A percentile compares a stretch with the other conserved stretches of the same genome.
Evolutionary conservation across 2,888 invertebrate species (phyloP).

Genomic region (Drosophila macrospina): DNA sequence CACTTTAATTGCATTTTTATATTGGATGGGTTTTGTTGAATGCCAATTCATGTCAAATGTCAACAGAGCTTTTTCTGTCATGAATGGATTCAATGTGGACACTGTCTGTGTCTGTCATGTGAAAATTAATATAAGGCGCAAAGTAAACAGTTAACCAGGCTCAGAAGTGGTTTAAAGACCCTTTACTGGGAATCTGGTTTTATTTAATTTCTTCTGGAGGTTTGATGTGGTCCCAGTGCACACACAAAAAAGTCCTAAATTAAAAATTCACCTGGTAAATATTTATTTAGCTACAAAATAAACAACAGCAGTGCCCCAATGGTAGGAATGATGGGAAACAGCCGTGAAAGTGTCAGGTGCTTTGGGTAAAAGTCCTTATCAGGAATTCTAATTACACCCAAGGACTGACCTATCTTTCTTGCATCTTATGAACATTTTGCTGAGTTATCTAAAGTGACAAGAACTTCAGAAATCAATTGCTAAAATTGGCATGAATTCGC

Average conservation of each 20-base stretch:
- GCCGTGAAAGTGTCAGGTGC: slow-evolving; percentile 1
- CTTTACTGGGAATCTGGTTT: slow-evolving; percentile 14
- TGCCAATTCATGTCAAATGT: slow-evolving; percentile 35
- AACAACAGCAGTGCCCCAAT: background rate
- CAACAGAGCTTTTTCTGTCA: slow-evolving; percentile 31
- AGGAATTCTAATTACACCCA: slow-evolving; percentile 4
- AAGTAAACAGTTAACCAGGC: slow-evolving; percentile 49
- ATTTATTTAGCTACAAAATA: slow-evolving; percentile 38
- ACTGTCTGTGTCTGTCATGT: slow-evolving; percentile 30
- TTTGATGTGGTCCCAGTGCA: slow-evolving; percentile 27
- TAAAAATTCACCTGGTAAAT: slow-evolving; percentile 50
- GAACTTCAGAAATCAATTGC: background rate
- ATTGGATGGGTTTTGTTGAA: slow-evolving; percentile 5
- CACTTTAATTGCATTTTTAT: slow-evolving; percentile 12
- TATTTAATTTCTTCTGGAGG: slow-evolving; percentile 9
- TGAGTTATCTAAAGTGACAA: background rate
- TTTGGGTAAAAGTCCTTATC: background rate
- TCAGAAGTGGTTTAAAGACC: slow-evolving; percentile 26
- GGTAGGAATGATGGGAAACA: background rate
- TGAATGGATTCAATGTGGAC: slow-evolving; percentile 18
- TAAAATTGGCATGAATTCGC: no score
- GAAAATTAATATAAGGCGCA: slow-evolving; percentile 60
- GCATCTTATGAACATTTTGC: background rate
- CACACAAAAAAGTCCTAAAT: slow-evolving; percentile 34
- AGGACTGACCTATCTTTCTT: background rate